Base-by-base conservation (phyloP, 2,797 vertebrate genomes). In the Trachops cirrhosus region DNA sequence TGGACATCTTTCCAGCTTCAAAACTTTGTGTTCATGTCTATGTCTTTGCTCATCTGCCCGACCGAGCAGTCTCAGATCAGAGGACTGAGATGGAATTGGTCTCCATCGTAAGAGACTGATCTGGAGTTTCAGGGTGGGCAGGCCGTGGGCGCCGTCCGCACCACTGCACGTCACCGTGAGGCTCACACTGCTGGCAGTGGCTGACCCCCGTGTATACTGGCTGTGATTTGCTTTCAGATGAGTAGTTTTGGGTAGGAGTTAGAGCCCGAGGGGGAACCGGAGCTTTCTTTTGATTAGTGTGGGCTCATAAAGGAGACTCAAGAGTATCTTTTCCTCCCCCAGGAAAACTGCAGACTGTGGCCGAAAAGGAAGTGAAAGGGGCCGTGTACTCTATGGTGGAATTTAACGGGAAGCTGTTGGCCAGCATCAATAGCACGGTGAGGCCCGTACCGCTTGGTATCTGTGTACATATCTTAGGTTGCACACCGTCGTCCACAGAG, bases 391-490 rank as follows among this genome's bases (percentile, higher is more conserved):
- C 99, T 3, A 99, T 99, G 99, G 99, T 99, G 98, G 99, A 99
- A 94, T 99, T 99, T 97, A 99, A 99, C 0, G 99, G 99, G 71
- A 99, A 99, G 98, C 99, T 99, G 54, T 97, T 99, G 96, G 99
- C 99, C 98, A 99, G 99, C 98, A 99, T 99, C 98, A 99, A 99
- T 93, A 99, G 99, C 98, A 99, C 99, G 96, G 99, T 99, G 98
- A 92, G 98, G 39, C 74, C 46, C 1, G 0, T 0, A 16, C 16
- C 44, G 0, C 22, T 59, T 52, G 54, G 39, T 32, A 0, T 26
- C 29, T 32, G 0, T 52, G 24, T 10, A 57, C 24, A 11, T 48
- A 4, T 37, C 54, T 68, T 2, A 15, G 1, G 64, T 64, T n/a
- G 34, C 48, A 19, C 1, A 9, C 29, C n/a, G 6, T 5, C 52